Evolutionary conservation across 2,888 invertebrate genomes (phyloP).

Genomic region (Dyspetes luteomarginatus): DNA sequence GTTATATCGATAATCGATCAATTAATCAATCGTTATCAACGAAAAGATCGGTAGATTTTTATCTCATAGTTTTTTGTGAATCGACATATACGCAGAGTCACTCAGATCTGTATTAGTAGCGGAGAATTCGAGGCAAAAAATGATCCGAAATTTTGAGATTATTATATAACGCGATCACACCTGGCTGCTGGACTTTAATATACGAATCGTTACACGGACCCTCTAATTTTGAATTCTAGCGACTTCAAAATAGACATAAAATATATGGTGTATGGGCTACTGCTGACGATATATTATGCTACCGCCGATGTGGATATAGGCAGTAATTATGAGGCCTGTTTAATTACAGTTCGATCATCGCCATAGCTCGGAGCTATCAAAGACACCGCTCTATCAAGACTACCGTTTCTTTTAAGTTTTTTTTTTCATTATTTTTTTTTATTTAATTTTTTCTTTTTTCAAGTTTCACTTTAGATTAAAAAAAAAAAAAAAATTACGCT

Average conservation of each 20-base stretch:
- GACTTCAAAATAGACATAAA: constrained; percentile 33
- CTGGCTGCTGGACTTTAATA: constrained; percentile 49
- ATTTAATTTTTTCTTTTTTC: too few relatives aligned
- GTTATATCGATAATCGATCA: not conserved
- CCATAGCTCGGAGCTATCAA: constrained; percentile 43
- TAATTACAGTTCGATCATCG: constrained; percentile 56
- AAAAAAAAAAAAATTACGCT: not conserved
- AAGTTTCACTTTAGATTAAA: not conserved
- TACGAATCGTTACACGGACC: constrained; percentile 34
- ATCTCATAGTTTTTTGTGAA: not conserved
- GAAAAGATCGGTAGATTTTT: not conserved
- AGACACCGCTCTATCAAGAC: constrained; percentile 48
- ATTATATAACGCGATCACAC: constrained; percentile 47
- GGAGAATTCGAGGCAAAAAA: constrained; percentile 16
- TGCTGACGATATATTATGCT: constrained; percentile 12
- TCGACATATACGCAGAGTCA: not conserved
- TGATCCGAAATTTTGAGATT: constrained; percentile 34
- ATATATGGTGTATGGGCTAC: constrained; percentile 23
- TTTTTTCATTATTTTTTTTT: too few relatives aligned
- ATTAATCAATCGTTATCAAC: not conserved
- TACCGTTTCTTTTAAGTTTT: constrained; percentile 43
- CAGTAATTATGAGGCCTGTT: constrained; percentile 54
- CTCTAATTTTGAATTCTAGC: constrained; percentile 37
- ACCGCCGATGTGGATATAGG: constrained; percentile 31
- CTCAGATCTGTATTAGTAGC: constrained; percentile 32